Percentiles rank a stretch among this genome's conserved stretches.
phyloP scores from a whole-genome alignment of 2,113 vertebrate species.

The Dasypus novemcinctus region DNA sequence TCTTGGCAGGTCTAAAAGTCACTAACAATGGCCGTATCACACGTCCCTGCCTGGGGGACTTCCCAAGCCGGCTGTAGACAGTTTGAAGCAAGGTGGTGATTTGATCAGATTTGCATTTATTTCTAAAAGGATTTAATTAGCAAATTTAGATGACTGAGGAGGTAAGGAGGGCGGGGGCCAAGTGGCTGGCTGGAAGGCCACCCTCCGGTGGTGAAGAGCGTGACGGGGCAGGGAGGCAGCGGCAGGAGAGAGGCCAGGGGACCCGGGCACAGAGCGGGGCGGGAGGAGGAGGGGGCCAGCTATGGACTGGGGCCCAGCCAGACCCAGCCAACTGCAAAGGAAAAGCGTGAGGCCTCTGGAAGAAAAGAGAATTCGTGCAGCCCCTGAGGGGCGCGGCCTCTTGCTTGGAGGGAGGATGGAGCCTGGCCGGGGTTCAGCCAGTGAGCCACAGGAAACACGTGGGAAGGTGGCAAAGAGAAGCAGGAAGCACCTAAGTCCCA shows the following conservation, averaged over 20 bases:
- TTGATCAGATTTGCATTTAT: not conserved
- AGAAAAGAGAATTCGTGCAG: too few species aligned
- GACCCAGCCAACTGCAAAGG: not conserved
- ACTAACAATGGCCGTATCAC: too few species aligned
- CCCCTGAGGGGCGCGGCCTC: too few species aligned
- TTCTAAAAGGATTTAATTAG: not conserved
- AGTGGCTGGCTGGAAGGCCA: not conserved
- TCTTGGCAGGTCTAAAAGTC: not conserved
- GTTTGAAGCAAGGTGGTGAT: not conserved
- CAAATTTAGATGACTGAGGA: not conserved
- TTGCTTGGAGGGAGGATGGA: too few species aligned
- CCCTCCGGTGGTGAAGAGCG: not conserved
- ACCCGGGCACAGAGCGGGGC: too few species aligned
- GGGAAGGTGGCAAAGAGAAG: not conserved
- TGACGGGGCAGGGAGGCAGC: rapidly evolving
- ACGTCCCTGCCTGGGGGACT: not conserved
- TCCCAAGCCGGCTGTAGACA: not conserved
- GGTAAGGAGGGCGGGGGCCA: not conserved
- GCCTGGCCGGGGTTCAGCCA: too few species aligned
- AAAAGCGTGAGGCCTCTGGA: not conserved
- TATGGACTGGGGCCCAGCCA: not conserved
- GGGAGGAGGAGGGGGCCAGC: rapidly evolving
- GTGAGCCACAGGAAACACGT: not conserved
- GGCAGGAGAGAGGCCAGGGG: not conserved
- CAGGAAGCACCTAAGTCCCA: too few species aligned